Conservation (phyloP, 2,113 vertebrate genomes). For the Corythaeola cristata region DNA sequence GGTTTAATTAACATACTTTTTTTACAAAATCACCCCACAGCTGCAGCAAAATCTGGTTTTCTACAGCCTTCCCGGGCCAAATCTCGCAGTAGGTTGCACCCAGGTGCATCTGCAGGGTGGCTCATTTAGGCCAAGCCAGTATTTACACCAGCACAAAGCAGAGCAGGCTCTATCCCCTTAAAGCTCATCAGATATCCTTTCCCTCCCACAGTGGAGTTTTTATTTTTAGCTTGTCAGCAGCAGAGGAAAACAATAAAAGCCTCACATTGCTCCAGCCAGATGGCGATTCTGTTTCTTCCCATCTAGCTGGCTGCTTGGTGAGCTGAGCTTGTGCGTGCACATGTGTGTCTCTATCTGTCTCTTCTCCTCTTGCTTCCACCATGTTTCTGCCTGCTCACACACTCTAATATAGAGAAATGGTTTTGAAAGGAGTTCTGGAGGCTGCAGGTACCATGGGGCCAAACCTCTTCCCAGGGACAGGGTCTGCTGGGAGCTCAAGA, state of each 20-base stretch:
- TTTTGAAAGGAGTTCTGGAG: not conserved
- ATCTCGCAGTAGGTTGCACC: not conserved
- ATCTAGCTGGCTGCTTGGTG: not conserved
- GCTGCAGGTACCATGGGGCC: not conserved
- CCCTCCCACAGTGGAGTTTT: not conserved
- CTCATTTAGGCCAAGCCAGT: not conserved
- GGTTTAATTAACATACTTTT: not conserved
- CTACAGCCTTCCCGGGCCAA: not conserved
- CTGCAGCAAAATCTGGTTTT: constrained; percentile 28
- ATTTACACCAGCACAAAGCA: not conserved
- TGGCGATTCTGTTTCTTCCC: not conserved
- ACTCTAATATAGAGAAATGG: not conserved
- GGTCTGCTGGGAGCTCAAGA: not conserved
- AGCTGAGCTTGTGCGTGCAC: not conserved
- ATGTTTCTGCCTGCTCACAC: not conserved
- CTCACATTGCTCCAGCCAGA: not conserved
- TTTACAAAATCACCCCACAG: not conserved
- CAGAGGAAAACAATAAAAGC: not conserved
- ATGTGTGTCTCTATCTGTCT: too few relatives aligned
- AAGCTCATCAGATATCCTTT: not conserved
- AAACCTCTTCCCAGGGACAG: fast-evolving
- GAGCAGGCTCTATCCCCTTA: not conserved
- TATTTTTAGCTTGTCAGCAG: constrained; percentile 31
- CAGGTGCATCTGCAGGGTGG: not conserved
- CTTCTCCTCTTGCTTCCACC: not conserved